Percentiles rank a stretch among this genome's conserved stretches.
phyloP scores from a whole-genome alignment of 2,888 invertebrate genomes.

The Aphidius colemani region DNA sequence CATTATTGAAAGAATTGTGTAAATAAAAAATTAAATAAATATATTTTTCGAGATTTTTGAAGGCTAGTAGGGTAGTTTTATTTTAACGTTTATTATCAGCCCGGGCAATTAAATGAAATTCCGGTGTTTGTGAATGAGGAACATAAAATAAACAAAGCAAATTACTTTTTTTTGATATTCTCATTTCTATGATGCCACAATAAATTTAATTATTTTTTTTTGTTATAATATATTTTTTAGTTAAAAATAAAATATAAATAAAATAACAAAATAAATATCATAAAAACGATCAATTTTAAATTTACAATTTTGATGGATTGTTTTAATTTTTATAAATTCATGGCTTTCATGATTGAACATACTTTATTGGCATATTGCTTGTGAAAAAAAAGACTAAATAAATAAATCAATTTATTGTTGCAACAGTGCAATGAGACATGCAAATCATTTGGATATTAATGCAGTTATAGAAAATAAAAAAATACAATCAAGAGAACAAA shows the following conservation, averaged over 20 bases:
- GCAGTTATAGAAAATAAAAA: constrained; percentile 17
- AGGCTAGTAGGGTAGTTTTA: neutral
- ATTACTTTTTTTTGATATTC: constrained; percentile 1
- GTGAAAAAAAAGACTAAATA: neutral
- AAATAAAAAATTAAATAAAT: constrained; percentile 6
- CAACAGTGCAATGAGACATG: constrained; percentile 8
- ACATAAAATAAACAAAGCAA: neutral
- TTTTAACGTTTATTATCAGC: constrained; percentile 37
- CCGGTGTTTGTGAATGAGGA: constrained; percentile 11
- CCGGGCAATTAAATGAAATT: constrained; percentile 37
- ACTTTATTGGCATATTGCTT: neutral
- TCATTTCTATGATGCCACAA: constrained; percentile 1
- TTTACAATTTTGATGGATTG: neutral
- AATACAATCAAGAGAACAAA: neutral
- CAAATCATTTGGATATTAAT: constrained; percentile 18
- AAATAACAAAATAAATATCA: too few relatives aligned
- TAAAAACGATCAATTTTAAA: neutral
- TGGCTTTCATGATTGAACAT: constrained; percentile 5
- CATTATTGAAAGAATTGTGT: too few relatives aligned
- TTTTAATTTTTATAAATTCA: constrained; percentile 3
- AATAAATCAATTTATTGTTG: constrained; percentile 2
- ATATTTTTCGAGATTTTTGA: neutral
- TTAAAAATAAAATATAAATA: neutral
- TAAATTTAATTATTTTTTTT: too few relatives aligned
- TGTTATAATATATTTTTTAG: neutral